phyloP scores from a whole-genome alignment of 2,113 vertebrate species.

The Labeo catla region DNA sequence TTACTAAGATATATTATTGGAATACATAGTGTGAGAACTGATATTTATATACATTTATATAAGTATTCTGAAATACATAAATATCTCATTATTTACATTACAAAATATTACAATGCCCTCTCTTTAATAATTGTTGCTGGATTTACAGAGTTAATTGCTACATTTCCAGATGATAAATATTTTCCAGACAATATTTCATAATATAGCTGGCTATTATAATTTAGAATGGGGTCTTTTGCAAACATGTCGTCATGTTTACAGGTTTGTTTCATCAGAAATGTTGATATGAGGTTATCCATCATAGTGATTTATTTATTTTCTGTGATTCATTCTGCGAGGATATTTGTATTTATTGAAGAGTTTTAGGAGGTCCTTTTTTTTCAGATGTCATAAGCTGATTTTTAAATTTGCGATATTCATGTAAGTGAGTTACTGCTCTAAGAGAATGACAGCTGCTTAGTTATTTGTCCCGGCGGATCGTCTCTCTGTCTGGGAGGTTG shows the following conservation, averaged over 20 bases:
- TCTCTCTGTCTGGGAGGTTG: constrained; percentile 59
- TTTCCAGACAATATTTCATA: not conserved
- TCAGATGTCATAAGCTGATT: not conserved
- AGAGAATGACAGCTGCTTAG: constrained; percentile 74
- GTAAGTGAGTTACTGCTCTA: not conserved
- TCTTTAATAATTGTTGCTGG: no score
- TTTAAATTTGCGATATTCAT: not conserved
- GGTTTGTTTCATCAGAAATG: not conserved
- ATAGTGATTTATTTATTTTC: not conserved
- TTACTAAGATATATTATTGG: no score
- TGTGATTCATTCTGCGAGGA: not conserved
- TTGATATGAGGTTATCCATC: not conserved
- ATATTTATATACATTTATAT: no score
- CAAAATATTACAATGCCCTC: no score
- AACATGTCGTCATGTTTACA: not conserved
- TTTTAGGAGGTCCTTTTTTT: not conserved
- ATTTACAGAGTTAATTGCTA: no score
- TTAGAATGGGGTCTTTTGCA: not conserved
- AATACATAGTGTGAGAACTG: no score
- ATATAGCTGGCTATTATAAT: not conserved
- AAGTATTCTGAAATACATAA: no score
- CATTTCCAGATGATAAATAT: not conserved
- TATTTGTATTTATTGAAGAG: no score
- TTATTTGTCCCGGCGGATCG: constrained; percentile 67
- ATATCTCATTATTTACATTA: no score